phyloP scores from a whole-genome alignment of 1,140 invertebrate genomes.

The Anoplolepis gracilipes region DNA sequence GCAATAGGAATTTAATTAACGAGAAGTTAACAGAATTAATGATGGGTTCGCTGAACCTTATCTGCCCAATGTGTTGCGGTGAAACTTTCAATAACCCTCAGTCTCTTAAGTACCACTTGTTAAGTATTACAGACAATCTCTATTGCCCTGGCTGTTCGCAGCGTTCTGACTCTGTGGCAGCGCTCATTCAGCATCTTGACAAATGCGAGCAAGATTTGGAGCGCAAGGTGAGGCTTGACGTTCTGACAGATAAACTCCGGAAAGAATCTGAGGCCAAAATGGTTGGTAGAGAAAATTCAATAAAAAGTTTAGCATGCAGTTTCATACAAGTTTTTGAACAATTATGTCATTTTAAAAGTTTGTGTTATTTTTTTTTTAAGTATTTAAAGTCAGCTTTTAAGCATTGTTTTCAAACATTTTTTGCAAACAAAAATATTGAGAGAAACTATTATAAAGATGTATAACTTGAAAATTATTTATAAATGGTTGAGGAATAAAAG shows the following conservation, averaged over 20 bases:
- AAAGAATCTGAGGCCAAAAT: slow-evolving; percentile 49
- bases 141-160: slow-evolving; percentile 87
- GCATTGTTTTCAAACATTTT: neutral
- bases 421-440: too few species aligned
- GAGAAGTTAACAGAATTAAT: slow-evolving; percentile 24
- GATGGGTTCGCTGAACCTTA: slow-evolving; percentile 86
- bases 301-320: neutral
- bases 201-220: slow-evolving; percentile 75
- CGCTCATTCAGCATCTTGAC: slow-evolving; percentile 87
- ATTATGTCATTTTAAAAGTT: neutral
- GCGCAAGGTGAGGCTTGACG: slow-evolving; percentile 10
- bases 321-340: neutral
- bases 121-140: slow-evolving; percentile 87
- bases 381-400: neutral
- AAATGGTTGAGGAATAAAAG: too few species aligned
- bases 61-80: slow-evolving; percentile 89
- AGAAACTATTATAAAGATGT: too few species aligned
- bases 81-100: slow-evolving; percentile 87
- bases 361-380: neutral
- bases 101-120: slow-evolving; percentile 87
- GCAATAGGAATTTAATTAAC: neutral
- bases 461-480: too few species aligned
- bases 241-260: neutral
- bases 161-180: slow-evolving; percentile 85
- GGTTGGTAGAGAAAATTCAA: slow-evolving; percentile 46